Evolutionary conservation across 2,888 invertebrate genomes (phyloP).

Genomic region (Torymus tubicola): DNA sequence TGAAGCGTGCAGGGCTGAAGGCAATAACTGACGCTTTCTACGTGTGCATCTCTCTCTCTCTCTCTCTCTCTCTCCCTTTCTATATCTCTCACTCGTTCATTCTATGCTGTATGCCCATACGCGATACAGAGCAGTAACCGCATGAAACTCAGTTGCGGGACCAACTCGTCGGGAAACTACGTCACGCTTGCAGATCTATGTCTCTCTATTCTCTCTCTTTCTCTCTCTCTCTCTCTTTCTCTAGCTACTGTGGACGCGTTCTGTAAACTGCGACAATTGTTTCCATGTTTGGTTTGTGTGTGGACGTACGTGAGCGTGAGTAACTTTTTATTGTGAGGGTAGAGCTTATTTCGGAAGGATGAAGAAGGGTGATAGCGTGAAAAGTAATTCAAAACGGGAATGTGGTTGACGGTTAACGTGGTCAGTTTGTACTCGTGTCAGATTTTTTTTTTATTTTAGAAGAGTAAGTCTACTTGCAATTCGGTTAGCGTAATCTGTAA

Average conservation of each 20-base stretch:
- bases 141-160: neutral
- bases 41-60: neutral
- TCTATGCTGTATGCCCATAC: no score
- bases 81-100: neutral
- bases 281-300: neutral
- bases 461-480: no score
- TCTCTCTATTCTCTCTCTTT: neutral
- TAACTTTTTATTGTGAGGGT: no score
- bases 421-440: no score
- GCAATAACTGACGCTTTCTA: no score
- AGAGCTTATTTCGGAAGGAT: no score
- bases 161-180: neutral
- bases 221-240: neutral
- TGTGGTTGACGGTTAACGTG: no score
- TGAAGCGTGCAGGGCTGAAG: slow-evolving; percentile 10
- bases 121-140: neutral
- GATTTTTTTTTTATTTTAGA: no score
- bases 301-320: neutral
- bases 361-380: no score
- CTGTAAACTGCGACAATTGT: neutral
- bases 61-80: neutral
- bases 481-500: no score
- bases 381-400: no score
- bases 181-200: neutral
- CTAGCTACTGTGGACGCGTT: no score